Percentiles rank a stretch among this genome's conserved stretches.
phyloP scores from a whole-genome alignment of 2,888 invertebrate species.

The Fissipunctia ypsillon region DNA sequence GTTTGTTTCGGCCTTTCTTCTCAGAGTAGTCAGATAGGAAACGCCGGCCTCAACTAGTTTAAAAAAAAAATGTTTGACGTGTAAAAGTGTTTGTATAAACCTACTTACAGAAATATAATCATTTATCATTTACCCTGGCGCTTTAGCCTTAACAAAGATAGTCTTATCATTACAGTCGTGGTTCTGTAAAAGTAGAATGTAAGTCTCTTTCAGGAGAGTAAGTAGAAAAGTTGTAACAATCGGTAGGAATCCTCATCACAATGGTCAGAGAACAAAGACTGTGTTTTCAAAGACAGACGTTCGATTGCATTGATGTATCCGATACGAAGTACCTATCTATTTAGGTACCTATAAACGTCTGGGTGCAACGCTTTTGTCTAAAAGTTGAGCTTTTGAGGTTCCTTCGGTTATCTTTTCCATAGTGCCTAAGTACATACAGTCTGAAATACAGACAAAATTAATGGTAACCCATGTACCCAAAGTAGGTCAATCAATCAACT shows the following conservation, averaged over 20 bases:
- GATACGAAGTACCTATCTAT: constrained; percentile 43
- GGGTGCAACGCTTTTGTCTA: not conserved
- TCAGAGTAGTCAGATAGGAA: no score
- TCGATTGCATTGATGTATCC: constrained; percentile 68
- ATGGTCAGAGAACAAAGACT: constrained; percentile 73
- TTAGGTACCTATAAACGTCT: not conserved
- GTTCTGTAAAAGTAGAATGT: constrained; percentile 35
- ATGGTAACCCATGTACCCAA: no score
- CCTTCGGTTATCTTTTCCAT: not conserved
- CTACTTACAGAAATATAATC: no score
- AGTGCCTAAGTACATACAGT: not conserved
- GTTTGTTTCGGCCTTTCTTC: no score
- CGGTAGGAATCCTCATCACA: constrained; percentile 72
- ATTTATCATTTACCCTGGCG: no score
- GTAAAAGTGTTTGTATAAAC: no score
- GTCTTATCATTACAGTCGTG: constrained; percentile 42
- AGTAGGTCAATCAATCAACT: no score
- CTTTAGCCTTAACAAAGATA: no score
- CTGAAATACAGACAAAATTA: no score
- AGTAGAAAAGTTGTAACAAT: constrained; percentile 51
- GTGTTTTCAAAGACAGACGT: constrained; percentile 67
- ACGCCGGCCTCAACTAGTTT: no score
- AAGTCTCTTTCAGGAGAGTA: constrained; percentile 17
- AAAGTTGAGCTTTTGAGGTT: not conserved
- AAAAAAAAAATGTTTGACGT: no score